phyloP scores from a whole-genome alignment of 2,113 vertebrate species.

The Cryptomyrus ogoouensis region DNA sequence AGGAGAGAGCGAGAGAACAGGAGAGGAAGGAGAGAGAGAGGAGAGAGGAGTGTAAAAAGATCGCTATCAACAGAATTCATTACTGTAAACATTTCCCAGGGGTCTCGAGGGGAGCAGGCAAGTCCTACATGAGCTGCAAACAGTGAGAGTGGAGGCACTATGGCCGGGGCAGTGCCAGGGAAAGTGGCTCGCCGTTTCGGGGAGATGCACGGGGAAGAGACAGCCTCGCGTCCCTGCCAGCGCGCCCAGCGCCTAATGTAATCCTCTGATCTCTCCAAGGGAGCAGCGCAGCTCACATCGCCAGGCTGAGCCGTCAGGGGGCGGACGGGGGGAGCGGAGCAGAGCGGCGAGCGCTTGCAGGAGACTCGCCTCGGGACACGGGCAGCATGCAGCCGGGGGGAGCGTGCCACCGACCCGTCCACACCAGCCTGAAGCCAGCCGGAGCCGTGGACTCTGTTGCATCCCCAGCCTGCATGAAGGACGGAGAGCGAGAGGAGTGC shows the following conservation, averaged over 20 bases:
- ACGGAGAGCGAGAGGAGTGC: conserved; percentile 30
- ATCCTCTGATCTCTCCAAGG: conserved; percentile 42
- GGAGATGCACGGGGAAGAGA: conserved; percentile 37
- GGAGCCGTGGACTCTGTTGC: conserved; percentile 43
- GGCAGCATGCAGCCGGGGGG: conserved; percentile 44
- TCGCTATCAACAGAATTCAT: conserved; percentile 67
- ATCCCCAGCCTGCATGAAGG: conserved; percentile 49
- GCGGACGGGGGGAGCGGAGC: conserved; percentile 24
- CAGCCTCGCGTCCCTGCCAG: conserved; percentile 32
- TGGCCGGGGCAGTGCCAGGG: conserved; percentile 51
- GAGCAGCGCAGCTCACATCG: conserved; percentile 23
- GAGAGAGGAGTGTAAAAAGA: conserved; percentile 28
- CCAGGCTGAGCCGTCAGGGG: conserved; percentile 23
- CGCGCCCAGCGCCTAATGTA: conserved; percentile 36
- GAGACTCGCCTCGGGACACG: conserved; percentile 24
- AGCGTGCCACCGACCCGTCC: conserved; percentile 35
- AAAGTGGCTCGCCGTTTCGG: conserved; percentile 46
- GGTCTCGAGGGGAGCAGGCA: conserved; percentile 58
- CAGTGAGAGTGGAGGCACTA: conserved; percentile 57
- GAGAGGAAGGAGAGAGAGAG: conserved; percentile 42
- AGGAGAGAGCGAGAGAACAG: conserved; percentile 36
- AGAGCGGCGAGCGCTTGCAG: conserved; percentile 21
- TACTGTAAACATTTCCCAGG: conserved; percentile 74
- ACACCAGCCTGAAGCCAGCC: conserved; percentile 34
- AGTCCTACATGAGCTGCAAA: conserved; percentile 60